Conservation (phyloP, 2,797 vertebrate genomes). For the Myripristis jacobus region DNA sequence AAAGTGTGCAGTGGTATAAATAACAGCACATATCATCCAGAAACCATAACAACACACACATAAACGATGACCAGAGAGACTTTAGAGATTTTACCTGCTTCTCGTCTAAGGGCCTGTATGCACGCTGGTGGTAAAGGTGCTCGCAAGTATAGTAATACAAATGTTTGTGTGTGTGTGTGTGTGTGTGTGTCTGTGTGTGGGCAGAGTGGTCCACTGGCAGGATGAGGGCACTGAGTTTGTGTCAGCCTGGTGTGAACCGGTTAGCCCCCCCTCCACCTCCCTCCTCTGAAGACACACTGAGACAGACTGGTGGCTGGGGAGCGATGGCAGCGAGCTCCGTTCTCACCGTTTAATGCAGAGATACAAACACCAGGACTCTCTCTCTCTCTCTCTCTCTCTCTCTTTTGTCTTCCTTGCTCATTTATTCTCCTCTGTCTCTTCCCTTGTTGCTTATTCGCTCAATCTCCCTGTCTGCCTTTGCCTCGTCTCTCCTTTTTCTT, state of each 20-base stretch:
- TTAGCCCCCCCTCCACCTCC: conserved; percentile 72
- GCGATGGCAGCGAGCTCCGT: conserved; percentile 66
- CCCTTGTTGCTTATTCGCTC: too few species aligned
- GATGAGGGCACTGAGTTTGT: conserved; percentile 84
- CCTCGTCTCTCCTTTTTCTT: neutral
- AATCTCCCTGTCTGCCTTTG: conserved; percentile 30
- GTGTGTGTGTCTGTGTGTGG: conserved; percentile 23
- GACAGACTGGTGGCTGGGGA: conserved; percentile 71
- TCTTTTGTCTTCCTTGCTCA: conserved; percentile 38
- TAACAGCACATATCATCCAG: too few species aligned
- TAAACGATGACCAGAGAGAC: too few species aligned
- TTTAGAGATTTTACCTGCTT: too few species aligned
- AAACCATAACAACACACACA: too few species aligned
- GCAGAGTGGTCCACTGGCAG: conserved; percentile 66
- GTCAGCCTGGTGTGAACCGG: conserved; percentile 78
- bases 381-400: conserved; percentile 20
- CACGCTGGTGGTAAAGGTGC: too few species aligned
- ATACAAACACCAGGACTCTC: conserved; percentile 57
- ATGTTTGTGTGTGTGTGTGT: conserved; percentile 2
- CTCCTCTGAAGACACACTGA: conserved; percentile 54
- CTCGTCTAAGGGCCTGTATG: too few species aligned
- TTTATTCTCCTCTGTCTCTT: conserved; percentile 38
- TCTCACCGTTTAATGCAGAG: conserved; percentile 67
- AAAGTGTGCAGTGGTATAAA: too few species aligned
- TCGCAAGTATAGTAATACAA: too few species aligned